Evolutionary conservation across 2,797 vertebrate species (phyloP).

Genomic region (Podarcis lilfordi): DNA sequence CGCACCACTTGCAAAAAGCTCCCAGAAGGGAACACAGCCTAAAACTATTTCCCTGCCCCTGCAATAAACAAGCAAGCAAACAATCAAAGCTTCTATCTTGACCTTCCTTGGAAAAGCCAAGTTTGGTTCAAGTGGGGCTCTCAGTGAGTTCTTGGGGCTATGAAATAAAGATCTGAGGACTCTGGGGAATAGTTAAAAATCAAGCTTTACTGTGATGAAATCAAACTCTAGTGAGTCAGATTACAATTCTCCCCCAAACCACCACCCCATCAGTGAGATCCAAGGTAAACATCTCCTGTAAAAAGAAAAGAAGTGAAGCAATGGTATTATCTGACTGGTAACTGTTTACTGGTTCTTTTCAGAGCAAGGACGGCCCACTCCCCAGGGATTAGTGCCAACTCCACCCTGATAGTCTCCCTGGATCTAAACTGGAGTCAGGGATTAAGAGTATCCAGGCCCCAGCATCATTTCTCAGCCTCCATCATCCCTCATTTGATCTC

Average conservation of each 20-base stretch:
- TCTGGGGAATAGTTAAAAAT: not conserved
- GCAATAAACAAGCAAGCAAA: not conserved
- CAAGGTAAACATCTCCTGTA: not conserved
- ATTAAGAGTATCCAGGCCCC: not conserved
- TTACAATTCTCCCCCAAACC: not conserved
- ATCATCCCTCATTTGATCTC: constrained; percentile 32
- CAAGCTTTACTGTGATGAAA: not conserved
- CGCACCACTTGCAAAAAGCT: no score
- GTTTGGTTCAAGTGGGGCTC: not conserved
- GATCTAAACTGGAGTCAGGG: not conserved
- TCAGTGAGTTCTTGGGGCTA: not conserved
- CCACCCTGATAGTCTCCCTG: not conserved
- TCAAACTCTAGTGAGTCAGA: not conserved
- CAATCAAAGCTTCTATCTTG: not conserved
- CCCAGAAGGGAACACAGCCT: no score
- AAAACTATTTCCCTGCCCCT: no score
- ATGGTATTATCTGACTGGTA: not conserved
- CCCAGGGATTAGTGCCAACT: not conserved
- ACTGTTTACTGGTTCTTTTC: not conserved
- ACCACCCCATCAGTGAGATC: not conserved
- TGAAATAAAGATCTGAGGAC: not conserved
- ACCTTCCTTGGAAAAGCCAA: not conserved
- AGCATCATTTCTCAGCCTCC: not conserved
- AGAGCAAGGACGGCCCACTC: not conserved
- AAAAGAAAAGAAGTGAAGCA: not conserved